Base-by-base conservation (phyloP, 2,113 vertebrate species). In the Myotis yumanensis region DNA sequence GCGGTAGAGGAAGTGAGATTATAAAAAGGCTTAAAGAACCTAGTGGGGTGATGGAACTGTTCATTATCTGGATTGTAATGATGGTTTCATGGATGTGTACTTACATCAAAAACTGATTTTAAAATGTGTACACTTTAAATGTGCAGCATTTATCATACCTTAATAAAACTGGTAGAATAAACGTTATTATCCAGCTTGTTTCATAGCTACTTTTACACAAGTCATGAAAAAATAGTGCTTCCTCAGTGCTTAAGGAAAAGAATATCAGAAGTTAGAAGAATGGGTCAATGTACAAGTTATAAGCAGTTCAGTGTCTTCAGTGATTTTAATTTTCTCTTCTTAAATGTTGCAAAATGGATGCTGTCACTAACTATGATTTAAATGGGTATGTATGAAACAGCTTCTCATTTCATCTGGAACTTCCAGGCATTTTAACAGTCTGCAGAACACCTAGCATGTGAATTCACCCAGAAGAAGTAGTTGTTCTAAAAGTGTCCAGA, bases 391-490 rank as follows among this genome's bases (percentile, higher is more conserved):
- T 25, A 75, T 62, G 51, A 89, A 86, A 75, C 37, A 92, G 48
- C 54, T 84, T 84, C 68, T 79, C 84, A 20, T 84, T 92, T 68
- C 69, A 59, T 62, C 57, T 89, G 57, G n/a, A 86, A 62, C 85
- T 52, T 69, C 87, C 66, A 43, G 48, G 80, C 54, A 46, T 81
- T 68, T 73, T 35, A 73, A 89, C n/a, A 83, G 64, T 54, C 77
- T 84, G 32, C 71, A 88, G 64, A 94, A 66, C 11, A 57, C 14
- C 12, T 85, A 37, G 8, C 57, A 89, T 9, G 10, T 28, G 69
- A 73, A 94, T 32, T 84, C 32, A 68, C 57, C 79, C 46, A 84
- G 37, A 84, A 51, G 52, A 84, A 32, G 62, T 79, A 32, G 30
- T 14, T 57, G 11, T 30, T 71, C 54, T 94, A 20, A 51, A 66